phyloP scores from a whole-genome alignment of 2,888 invertebrate genomes.

The Papilio demoleus region DNA sequence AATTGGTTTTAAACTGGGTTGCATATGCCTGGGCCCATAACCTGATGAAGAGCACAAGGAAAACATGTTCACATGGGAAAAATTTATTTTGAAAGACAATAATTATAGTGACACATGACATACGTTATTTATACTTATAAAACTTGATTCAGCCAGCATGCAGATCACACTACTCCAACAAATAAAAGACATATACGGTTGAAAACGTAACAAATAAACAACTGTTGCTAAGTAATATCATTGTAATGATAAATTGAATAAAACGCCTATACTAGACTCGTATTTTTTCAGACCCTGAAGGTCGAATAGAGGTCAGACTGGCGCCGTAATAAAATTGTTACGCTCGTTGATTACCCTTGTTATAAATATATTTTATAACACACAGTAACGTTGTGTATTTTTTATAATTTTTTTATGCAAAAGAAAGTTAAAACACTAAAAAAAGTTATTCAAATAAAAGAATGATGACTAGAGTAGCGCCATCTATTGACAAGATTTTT shows the following conservation, averaged over 20 bases:
- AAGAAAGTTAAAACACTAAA: background rate
- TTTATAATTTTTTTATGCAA: background rate
- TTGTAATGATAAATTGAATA: constrained; percentile 27
- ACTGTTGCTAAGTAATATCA: constrained; percentile 15
- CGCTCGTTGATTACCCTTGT: constrained; percentile 26
- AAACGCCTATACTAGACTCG: background rate
- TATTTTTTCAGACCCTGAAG: constrained; percentile 16
- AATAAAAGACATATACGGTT: background rate
- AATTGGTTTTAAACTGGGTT: too few species aligned
- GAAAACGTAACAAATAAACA: constrained; percentile 2
- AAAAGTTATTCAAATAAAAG: too few species aligned
- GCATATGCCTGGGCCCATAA: too few species aligned
- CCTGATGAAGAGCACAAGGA: too few species aligned
- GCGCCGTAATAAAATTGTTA: constrained; percentile 34
- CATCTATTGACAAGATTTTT: too few species aligned
- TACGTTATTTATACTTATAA: background rate
- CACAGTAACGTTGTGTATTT: background rate
- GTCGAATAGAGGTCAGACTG: constrained; percentile 25
- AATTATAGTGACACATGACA: too few species aligned
- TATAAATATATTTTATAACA: constrained; percentile 13
- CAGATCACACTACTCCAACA: background rate
- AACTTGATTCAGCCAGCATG: background rate
- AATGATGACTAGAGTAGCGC: too few species aligned
- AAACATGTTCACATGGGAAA: too few species aligned
- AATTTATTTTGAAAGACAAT: too few species aligned